Evolutionary conservation across 2,113 vertebrate genomes (phyloP).

Genomic region (Cochlearius cochlearius): DNA sequence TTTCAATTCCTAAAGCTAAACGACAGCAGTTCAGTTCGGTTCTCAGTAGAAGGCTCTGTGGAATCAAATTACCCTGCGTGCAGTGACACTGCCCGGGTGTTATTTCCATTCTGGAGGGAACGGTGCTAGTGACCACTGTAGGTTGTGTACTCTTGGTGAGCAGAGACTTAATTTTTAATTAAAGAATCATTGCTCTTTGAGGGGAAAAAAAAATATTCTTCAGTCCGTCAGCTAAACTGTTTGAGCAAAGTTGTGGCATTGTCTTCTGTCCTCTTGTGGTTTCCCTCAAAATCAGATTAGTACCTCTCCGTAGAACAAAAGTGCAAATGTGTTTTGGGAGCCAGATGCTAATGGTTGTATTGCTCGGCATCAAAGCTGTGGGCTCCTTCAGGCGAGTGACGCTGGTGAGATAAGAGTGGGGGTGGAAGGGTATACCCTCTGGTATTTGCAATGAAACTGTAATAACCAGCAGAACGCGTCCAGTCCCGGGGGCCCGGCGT

Average conservation of each 20-base stretch:
- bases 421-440: background rate
- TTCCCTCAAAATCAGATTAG: conserved; percentile 14
- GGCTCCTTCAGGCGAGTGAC: background rate
- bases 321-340: background rate
- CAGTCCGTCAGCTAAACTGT: background rate
- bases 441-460: background rate
- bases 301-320: background rate
- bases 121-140: background rate
- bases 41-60: background rate
- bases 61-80: background rate
- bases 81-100: background rate
- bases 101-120: background rate
- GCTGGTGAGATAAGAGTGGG: background rate
- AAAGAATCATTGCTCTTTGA: background rate
- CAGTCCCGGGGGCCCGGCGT: background rate
- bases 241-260: background rate
- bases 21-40: background rate
- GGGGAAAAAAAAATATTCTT: background rate
- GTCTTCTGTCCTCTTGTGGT: background rate
- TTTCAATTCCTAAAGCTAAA: conserved; percentile 18
- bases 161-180: background rate
- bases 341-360: background rate
- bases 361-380: background rate
- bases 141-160: background rate
- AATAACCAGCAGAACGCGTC: background rate